A percentile compares a stretch with the other conserved stretches of the same genome.
phyloP scores from a whole-genome alignment of 2,888 invertebrate species.

The Pyrgus malvae region DNA sequence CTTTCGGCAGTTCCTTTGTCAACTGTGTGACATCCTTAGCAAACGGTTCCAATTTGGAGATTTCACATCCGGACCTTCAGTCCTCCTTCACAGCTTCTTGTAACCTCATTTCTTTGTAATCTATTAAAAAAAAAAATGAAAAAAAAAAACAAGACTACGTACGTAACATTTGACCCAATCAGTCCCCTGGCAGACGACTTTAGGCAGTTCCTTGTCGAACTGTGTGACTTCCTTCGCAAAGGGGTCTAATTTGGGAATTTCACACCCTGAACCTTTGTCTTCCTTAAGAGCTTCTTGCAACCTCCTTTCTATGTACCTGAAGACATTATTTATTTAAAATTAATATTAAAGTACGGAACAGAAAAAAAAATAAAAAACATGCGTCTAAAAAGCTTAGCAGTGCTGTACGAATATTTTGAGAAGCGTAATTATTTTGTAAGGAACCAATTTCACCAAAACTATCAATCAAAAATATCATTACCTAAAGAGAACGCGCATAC shows the following conservation, averaged over 20 bases:
- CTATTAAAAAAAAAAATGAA: background rate
- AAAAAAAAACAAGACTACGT: no score
- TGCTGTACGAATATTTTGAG: no score
- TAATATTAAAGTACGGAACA: background rate
- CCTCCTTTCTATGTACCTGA: slow-evolving; percentile 61
- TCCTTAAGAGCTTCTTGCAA: slow-evolving; percentile 56
- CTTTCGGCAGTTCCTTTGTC: slow-evolving; percentile 82
- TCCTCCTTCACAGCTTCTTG: no score
- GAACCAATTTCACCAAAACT: no score
- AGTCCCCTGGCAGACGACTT: slow-evolving; percentile 83
- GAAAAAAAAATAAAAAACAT: background rate
- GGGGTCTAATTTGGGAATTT: slow-evolving; percentile 69
- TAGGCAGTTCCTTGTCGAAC: slow-evolving; percentile 84
- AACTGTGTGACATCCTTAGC: slow-evolving; percentile 89
- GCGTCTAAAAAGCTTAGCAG: background rate
- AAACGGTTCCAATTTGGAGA: no score
- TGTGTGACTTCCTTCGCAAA: slow-evolving; percentile 87
- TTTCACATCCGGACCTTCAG: no score
- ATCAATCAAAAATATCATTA: no score
- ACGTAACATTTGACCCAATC: slow-evolving; percentile 92
- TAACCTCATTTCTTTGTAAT: slow-evolving; percentile 53
- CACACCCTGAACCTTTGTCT: slow-evolving; percentile 65
- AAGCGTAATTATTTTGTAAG: no score
- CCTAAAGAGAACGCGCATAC: no score
- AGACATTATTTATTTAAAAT: slow-evolving; percentile 6